phyloP scores from a whole-genome alignment of 2,797 vertebrate species.

The Potorous gilbertii region DNA sequence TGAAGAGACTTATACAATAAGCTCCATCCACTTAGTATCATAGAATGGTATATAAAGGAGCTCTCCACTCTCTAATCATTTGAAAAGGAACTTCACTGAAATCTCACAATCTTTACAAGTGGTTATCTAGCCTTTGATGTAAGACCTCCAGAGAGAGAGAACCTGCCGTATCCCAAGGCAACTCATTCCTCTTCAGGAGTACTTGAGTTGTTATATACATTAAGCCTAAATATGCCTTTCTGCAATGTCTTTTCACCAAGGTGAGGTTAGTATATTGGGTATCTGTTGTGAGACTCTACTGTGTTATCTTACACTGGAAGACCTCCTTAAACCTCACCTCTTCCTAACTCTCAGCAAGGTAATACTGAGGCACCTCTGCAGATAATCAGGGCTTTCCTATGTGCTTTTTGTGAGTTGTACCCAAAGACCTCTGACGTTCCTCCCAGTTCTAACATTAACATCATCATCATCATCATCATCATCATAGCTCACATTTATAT shows the following conservation, averaged over 20 bases:
- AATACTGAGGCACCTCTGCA: not conserved
- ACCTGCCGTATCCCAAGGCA: not conserved
- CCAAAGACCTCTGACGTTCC: not conserved
- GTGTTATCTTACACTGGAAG: not conserved
- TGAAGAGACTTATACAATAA: not conserved
- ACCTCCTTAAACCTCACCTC: not conserved
- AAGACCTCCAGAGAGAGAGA: not conserved
- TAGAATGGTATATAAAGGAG: not conserved
- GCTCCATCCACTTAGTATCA: not conserved
- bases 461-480: too few relatives aligned
- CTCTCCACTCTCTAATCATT: not conserved
- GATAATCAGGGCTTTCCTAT: not conserved
- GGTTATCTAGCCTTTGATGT: not conserved
- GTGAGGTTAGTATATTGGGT: not conserved
- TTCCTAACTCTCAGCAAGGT: not conserved
- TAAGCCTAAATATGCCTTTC: not conserved
- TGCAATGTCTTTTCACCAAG: not conserved
- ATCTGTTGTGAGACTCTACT: not conserved
- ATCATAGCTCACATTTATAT: not conserved
- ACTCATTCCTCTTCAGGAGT: not conserved
- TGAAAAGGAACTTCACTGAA: not conserved
- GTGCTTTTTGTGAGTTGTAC: not conserved
- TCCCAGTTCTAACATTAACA: not conserved
- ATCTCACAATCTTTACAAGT: not conserved
- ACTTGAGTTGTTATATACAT: not conserved